phyloP scores from a whole-genome alignment of 2,113 vertebrate species.

The Rhineura floridana region DNA sequence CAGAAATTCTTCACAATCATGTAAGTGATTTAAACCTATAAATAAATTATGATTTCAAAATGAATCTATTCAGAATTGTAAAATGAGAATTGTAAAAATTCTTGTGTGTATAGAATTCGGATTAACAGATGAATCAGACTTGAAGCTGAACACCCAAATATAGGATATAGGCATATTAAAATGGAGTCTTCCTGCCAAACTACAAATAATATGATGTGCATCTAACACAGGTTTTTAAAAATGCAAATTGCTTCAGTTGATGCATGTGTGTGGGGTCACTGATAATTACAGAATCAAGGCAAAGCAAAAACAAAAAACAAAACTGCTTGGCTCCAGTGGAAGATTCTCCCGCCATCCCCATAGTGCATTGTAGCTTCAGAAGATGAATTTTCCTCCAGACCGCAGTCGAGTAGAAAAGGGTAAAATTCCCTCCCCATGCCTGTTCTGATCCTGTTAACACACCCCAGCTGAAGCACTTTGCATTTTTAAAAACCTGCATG shows the following conservation, averaged over 20 bases:
- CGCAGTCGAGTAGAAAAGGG: too few species aligned
- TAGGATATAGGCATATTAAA: background rate
- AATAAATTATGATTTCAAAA: background rate
- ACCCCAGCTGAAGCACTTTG: too few species aligned
- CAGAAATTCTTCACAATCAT: background rate
- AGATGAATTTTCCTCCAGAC: too few species aligned
- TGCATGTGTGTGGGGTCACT: too few species aligned
- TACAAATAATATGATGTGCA: background rate
- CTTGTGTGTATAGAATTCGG: background rate
- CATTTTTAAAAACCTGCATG: too few species aligned
- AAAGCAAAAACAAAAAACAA: too few species aligned
- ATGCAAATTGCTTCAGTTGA: background rate
- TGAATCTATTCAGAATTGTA: background rate
- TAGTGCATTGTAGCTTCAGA: too few species aligned
- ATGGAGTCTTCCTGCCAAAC: background rate
- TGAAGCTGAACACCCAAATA: background rate
- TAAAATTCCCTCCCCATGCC: too few species aligned
- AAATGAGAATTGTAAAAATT: background rate
- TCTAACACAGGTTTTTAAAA: background rate
- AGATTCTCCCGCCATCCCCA: too few species aligned
- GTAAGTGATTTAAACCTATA: background rate
- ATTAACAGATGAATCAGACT: background rate
- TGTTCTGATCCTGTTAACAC: too few species aligned
- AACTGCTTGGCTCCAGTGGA: too few species aligned
- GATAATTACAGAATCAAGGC: background rate